phyloP scores from a whole-genome alignment of 2,888 invertebrate species.

The Schizaphis graminum region DNA sequence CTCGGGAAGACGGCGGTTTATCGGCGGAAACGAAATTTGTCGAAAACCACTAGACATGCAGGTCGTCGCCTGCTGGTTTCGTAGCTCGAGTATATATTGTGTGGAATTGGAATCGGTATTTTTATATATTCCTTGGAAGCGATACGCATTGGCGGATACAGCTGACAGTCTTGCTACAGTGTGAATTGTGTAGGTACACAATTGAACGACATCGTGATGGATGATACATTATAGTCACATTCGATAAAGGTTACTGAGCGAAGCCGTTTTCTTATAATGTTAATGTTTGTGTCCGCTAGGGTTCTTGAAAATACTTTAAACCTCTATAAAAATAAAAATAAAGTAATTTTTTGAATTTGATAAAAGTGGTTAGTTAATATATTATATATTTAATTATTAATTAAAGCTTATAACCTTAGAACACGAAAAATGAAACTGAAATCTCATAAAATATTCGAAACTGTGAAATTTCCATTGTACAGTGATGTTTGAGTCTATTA shows the following conservation, averaged over 20 bases:
- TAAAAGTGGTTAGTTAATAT: neutral
- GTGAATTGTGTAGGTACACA: neutral
- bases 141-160: neutral
- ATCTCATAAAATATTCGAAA: neutral
- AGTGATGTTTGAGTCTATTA: neutral
- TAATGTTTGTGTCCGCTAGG: neutral
- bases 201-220: neutral
- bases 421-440: neutral
- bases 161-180: neutral
- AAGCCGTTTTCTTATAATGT: neutral
- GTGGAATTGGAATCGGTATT: neutral
- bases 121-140: neutral
- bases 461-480: neutral
- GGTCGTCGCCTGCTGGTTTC: neutral
- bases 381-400: too few species aligned
- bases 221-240: neutral
- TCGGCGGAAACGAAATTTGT: neutral
- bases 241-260: neutral
- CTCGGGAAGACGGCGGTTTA: neutral
- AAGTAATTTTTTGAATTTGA: neutral
- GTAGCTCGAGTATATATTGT: neutral
- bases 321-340: neutral
- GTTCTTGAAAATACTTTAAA: neutral
- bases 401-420: neutral
- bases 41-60: neutral